Conservation (phyloP, 2,113 vertebrate genomes). For the Phrynosoma platyrhinos region DNA sequence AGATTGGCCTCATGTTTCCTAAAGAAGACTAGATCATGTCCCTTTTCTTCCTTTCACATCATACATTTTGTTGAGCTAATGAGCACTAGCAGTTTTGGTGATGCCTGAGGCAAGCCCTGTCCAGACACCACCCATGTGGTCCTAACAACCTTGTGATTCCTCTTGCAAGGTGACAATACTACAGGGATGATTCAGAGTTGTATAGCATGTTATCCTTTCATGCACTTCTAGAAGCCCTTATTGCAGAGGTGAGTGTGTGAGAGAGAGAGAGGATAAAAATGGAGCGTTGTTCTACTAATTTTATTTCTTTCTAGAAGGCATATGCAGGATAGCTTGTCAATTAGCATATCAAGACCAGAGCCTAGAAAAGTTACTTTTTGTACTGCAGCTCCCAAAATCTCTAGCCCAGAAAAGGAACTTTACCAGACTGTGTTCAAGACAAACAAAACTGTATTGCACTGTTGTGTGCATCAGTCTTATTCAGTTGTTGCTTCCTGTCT, state of each 20-base stretch:
- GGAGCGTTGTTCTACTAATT: neutral
- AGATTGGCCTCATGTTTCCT: neutral
- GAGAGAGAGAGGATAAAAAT: neutral
- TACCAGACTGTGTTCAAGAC: too few species aligned
- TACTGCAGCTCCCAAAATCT: too few species aligned
- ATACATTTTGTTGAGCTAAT: slow-evolving; percentile 28
- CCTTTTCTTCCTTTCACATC: neutral
- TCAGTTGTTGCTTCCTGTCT: neutral
- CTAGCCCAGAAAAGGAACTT: too few species aligned
- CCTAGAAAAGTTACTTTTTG: too few species aligned
- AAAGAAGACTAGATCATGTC: slow-evolving; percentile 21
- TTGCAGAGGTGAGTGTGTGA: neutral
- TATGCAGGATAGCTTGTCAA: neutral
- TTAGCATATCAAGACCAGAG: neutral
- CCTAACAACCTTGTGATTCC: slow-evolving; percentile 8
- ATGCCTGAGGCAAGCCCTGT: slow-evolving; percentile 38
- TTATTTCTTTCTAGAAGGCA: neutral
- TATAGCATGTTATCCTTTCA: neutral
- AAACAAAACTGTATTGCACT: neutral
- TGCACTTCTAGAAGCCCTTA: neutral
- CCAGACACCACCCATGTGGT: slow-evolving; percentile 5
- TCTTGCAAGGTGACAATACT: slow-evolving; percentile 28
- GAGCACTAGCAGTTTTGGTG: slow-evolving; percentile 1
- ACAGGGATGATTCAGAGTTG: neutral
- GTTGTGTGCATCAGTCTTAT: neutral